Evolutionary conservation across 1,140 invertebrate species (phyloP), one percentile per base, ranked within the genome.

Genomic region (Bilobella aurantiaca): DNA sequence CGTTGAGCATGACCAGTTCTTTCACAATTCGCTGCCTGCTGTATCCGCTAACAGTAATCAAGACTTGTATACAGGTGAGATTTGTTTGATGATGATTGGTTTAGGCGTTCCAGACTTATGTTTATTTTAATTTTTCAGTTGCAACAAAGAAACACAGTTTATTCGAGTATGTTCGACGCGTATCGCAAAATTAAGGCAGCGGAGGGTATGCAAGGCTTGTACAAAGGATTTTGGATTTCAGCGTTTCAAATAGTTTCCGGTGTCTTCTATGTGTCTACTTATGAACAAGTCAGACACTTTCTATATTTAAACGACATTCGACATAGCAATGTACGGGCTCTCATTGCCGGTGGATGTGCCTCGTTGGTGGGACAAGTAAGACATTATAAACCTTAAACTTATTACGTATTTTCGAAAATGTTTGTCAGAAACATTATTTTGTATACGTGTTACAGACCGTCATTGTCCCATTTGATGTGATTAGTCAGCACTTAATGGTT

Each of bases 401-500:
- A n/a, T n/a, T n/a, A n/a, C n/a, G n/a, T n/a, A n/a, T n/a, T n/a
- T n/a, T n/a, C n/a, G n/a, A n/a, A n/a, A n/a, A n/a, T n/a, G n/a
- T n/a, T n/a, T n/a, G n/a, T n/a, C n/a, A n/a, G n/a, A n/a, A n/a
- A n/a, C 49, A 23, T 23, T 23, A 53, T 53, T 53, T 53, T 53
- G 8, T 53, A 16, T 53, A 5, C 25, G 49, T 53, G 14, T 5
- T 53, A 18, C 23, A 53, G 79, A 96, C 93, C 0, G 89, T 97
- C 63, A 90, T 96, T 71, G 93, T 97, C 57, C 95, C 95, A 23
- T 93, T 98, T 77, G 95, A 98, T 79, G 87, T 98, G 31, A 82
- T 98, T 31, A 94, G 93, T 74, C 95, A 98, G 75, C 95, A 98
- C 77, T 83, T 97, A 58, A 98, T 98, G 93, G 86, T 98, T 70